Evolutionary conservation across 2,797 vertebrate genomes (phyloP), one percentile per base, ranked within the genome.

Genomic region (Notoglanidium macrostoma): DNA sequence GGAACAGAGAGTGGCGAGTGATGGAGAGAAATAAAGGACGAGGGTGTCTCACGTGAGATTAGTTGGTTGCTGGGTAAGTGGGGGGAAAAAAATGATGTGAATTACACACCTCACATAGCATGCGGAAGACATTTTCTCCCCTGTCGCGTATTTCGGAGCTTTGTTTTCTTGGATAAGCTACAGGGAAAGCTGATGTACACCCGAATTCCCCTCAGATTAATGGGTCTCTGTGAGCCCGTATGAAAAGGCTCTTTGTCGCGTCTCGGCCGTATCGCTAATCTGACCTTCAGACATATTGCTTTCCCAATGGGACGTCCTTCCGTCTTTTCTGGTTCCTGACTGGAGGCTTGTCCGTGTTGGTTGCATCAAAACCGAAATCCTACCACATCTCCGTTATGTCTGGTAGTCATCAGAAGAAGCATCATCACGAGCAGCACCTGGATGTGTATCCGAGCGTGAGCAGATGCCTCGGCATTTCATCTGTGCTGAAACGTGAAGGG

Each of bases 281-380:
- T 88, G 84, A 88, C 84, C 68, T 82, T 88, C 83, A 82, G 26
- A 81, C 14, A 5, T 77, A 57, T 77, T 68, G 61, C 84, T 88
- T 83, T 86, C 40, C 19, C 61, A 83, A 14, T 26, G 49, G 3
- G 46, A 83, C n/a, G n/a, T 70, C 79, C 29, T 49, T 46, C 19
- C 51, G n/a, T 4, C 19, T 80, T 32, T 51, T 46, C 57, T 44
- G 14, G 0, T 29, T 46, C 19, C 54, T 59, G 17, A 46, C 26
- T 9, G 17, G 11, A 15, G 21, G 32, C 76, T 26, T n/a, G 59
- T 63, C 65, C 46, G 5, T 32, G 15, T 7, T 9, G 14, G 21
- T 8, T 11, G 21, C 32, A 59, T 40, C 11, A 59, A 40, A 40
- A 26, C 35, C 21, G 49, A 35, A 80, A 40, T 80, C 57, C 1